These are phyloP conservation scores for Halichondria panicea DNA, from an alignment of 37 sponge, comb jelly and placozoan species.

Conservation along the genomic window DNA sequence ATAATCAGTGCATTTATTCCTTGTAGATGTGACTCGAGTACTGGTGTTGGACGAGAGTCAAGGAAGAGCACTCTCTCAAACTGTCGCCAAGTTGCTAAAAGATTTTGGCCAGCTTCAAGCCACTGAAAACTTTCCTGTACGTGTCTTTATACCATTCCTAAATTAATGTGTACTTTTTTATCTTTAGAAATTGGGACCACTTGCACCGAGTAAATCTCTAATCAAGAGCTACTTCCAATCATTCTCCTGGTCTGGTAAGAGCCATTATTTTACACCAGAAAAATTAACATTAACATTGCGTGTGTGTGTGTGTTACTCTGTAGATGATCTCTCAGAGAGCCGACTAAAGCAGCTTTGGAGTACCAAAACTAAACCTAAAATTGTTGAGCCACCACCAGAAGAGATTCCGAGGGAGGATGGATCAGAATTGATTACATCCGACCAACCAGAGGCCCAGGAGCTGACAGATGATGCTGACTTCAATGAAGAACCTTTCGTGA, in stretches of 20 bases:
- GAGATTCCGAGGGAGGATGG: constrained; percentile 17
- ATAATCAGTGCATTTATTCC: neutral
- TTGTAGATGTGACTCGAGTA: constrained; percentile 60
- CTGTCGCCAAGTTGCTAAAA: constrained; percentile 26
- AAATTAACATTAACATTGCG: no score
- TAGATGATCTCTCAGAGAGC: constrained; percentile 45
- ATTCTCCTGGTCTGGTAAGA: constrained; percentile 52
- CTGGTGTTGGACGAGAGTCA: constrained; percentile 53
- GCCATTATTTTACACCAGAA: neutral
- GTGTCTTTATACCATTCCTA: neutral
- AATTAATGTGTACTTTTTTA: neutral
- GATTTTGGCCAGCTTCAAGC: constrained; percentile 35
- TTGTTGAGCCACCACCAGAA: neutral
- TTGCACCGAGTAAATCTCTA: constrained; percentile 39
- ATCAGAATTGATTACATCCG: neutral
- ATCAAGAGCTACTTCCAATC: constrained; percentile 36
- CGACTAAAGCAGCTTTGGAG: constrained; percentile 27
- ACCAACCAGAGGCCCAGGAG: constrained; percentile 1
- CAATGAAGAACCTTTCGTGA: constrained; percentile 53
- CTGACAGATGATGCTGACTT: constrained; percentile 13
- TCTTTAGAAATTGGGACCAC: constrained; percentile 50
- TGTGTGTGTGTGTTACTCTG: neutral
- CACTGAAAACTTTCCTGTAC: constrained; percentile 34
- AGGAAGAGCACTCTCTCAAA: constrained; percentile 7
- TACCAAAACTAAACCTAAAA: neutral